A percentile compares a stretch with the other conserved stretches of the same genome.
These are phyloP conservation scores for Sardinella longiceps DNA, from an alignment of 2,797 vertebrate genomes.

Conservation along the genomic window DNA sequence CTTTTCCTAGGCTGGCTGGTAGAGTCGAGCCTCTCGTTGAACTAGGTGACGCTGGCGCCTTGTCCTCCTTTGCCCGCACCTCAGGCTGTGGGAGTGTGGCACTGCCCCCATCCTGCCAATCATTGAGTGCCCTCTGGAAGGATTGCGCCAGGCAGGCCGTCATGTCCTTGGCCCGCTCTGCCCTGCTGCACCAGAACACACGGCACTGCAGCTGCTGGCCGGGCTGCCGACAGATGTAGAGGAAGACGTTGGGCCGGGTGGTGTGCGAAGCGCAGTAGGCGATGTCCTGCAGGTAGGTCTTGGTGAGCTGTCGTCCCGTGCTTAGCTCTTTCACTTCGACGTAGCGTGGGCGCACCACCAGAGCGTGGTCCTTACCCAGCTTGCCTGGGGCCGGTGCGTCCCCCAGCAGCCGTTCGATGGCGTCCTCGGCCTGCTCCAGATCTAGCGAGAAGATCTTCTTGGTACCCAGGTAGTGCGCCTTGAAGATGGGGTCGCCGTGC, in stretches of 20 bases:
- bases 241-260: slow-evolving; percentile 76
- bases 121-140: slow-evolving; percentile 78
- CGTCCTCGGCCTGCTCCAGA: slow-evolving; percentile 77
- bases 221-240: slow-evolving; percentile 81
- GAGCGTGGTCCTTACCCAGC: slow-evolving; percentile 77
- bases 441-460: slow-evolving; percentile 83
- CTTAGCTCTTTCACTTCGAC: slow-evolving; percentile 84
- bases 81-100: slow-evolving; percentile 58
- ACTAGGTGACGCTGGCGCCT: slow-evolving; percentile 52
- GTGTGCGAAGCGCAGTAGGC: slow-evolving; percentile 78
- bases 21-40: slow-evolving; percentile 71
- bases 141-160: slow-evolving; percentile 76
- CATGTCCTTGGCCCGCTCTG: slow-evolving; percentile 78
- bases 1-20: slow-evolving; percentile 76
- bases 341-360: slow-evolving; percentile 79
- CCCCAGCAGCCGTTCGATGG: slow-evolving; percentile 71
- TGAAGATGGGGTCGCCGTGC: slow-evolving; percentile 82
- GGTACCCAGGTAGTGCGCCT: slow-evolving; percentile 81
- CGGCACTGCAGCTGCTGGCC: slow-evolving; percentile 83
- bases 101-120: slow-evolving; percentile 73
- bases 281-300: slow-evolving; percentile 84
- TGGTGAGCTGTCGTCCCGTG: slow-evolving; percentile 81
- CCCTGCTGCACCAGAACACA: slow-evolving; percentile 83
- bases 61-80: slow-evolving; percentile 52
- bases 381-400: slow-evolving; percentile 60